These are phyloP conservation scores for Piaya cayana DNA, from an alignment of 2,113 vertebrate species.

Conservation along the genomic window DNA sequence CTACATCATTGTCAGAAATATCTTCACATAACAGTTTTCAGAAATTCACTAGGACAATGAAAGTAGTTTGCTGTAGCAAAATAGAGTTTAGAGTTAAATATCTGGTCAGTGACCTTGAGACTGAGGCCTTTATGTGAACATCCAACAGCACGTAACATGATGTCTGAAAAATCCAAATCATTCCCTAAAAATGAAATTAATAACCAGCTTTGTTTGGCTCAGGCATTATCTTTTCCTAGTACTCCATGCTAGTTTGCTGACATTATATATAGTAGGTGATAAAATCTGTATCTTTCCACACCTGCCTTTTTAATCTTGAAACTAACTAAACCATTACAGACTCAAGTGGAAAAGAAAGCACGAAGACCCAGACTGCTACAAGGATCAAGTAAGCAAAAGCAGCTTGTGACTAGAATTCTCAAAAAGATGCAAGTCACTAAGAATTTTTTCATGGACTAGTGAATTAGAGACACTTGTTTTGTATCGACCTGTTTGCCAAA, in stretches of 20 bases:
- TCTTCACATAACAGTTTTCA: not conserved
- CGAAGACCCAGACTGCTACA: not conserved
- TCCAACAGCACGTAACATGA: not conserved
- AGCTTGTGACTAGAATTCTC: constrained; percentile 18
- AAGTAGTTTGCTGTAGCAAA: not conserved
- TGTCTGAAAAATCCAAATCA: not conserved
- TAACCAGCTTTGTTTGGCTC: not conserved
- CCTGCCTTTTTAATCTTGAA: not conserved
- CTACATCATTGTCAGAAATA: not conserved
- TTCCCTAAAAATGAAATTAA: not conserved
- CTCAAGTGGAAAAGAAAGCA: not conserved
- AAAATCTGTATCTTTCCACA: not conserved
- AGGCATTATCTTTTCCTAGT: not conserved
- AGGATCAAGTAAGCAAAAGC: constrained; percentile 11
- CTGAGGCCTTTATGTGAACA: not conserved
- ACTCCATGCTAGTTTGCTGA: not conserved
- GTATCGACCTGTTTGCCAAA: not conserved
- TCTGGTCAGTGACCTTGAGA: not conserved
- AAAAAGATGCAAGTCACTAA: not conserved
- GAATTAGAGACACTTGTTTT: not conserved
- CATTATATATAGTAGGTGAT: not conserved
- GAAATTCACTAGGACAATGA: not conserved
- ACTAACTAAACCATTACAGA: not conserved
- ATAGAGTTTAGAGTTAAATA: not conserved
- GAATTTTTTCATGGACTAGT: not conserved